Conservation (phyloP, 2,888 invertebrate genomes). For the Aphrophora alni region DNA sequence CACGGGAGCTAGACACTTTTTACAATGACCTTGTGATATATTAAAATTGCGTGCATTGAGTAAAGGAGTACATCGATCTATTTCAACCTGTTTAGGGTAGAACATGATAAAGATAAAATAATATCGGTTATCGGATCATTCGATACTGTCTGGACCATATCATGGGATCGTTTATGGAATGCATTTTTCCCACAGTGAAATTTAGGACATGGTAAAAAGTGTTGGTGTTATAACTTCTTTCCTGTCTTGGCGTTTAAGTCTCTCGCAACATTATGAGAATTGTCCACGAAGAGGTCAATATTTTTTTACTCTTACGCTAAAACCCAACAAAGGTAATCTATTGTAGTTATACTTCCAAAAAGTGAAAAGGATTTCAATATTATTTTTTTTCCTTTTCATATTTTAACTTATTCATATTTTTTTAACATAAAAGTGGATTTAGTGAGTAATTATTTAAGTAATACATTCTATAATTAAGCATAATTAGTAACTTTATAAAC, state of each 20-base stretch:
- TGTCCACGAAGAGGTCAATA: too few species aligned
- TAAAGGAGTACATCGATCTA: background rate
- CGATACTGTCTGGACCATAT: background rate
- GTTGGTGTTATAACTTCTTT: background rate
- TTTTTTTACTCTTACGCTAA: too few species aligned
- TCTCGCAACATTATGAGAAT: background rate
- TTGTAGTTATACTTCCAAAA: too few species aligned
- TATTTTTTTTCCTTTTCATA: too few species aligned
- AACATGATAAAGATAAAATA: background rate
- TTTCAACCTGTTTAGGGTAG: background rate
- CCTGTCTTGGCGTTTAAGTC: background rate
- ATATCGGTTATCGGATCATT: background rate
- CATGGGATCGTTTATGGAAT: background rate
- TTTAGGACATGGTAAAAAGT: background rate
- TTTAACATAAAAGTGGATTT: too few species aligned
- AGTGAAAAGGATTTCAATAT: too few species aligned
- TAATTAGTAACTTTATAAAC: too few species aligned
- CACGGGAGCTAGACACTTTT: background rate
- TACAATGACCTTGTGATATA: background rate
- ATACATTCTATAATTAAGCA: too few species aligned
- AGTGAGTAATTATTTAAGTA: too few species aligned
- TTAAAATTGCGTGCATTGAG: background rate
- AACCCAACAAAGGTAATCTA: too few species aligned
- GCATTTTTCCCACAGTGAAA: background rate
- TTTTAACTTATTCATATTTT: too few species aligned